Evolutionary conservation across 2,113 vertebrate species (phyloP), one percentile per base, ranked within the genome.

Genomic region (Gallinago paraguaiae): DNA sequence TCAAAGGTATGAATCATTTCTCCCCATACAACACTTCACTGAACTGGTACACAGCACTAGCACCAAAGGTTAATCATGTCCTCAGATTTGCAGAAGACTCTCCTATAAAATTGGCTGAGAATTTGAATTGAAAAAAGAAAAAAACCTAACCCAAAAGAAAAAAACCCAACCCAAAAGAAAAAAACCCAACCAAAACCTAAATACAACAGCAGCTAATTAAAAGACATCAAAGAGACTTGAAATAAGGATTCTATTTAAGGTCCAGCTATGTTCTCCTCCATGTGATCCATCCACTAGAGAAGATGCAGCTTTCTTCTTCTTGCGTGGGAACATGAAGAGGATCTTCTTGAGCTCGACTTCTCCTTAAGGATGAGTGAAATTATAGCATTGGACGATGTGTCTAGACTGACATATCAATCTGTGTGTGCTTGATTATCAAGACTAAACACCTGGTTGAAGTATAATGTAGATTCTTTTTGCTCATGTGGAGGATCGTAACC

Each of bases 311-410:
- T 88, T 22, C 64, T 84, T 51, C 1, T 72, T 65, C 18, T 65
- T 56, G 33, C 1, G 23, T 57, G 11, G 3, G 5, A 45, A 28
- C 3, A 13, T 9, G n/a, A 82, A 50, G 4, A 9, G 5, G 6
- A 41, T 50, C 30, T 74, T 77, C 30, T 28, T 33, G 20, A 90
- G 16, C 6, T 7, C 8, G 11, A 13, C n/a, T 50, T 11, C 2
- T 27, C 7, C 27, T 79, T 15, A 54, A 37, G 17, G 13, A 56
- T 12, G 23, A 76, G 11, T 7, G 7, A 70, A 80, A 9, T 6
- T 9, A 41, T 15, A 37, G 11, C 7, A 9, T 9, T 51, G 65
- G 11, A 76, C 1, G 0, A 6, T 25, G 22, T 14, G 1, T n/a
- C 45, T 41, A 72, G n/a, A 46, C 9, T 11, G 13, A 17, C 4